Conservation (phyloP, 1,140 invertebrate species). For the Diabrotica undecimpunctata region DNA sequence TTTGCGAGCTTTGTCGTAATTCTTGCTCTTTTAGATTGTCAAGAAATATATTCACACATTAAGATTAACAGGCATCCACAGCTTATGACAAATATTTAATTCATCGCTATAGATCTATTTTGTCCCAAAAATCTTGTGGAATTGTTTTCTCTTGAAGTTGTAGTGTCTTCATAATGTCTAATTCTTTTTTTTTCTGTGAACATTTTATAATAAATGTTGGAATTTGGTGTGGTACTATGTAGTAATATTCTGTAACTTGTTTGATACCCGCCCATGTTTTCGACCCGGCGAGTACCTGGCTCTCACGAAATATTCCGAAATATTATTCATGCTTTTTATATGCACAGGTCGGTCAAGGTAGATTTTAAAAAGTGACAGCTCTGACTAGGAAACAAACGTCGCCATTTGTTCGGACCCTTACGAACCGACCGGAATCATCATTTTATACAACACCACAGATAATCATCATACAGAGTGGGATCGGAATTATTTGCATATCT, state of each 20-base stretch:
- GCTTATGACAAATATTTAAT: no score
- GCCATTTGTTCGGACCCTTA: constrained; percentile 20
- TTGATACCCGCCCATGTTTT: constrained; percentile 4
- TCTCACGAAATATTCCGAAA: constrained; percentile 16
- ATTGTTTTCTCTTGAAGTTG: no score
- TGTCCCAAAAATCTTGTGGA: no score
- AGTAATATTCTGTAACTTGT: background rate
- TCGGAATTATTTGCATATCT: constrained; percentile 4
- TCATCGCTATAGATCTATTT: no score
- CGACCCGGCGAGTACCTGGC: constrained; percentile 10
- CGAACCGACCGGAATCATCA: constrained; percentile 10
- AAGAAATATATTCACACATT: no score
- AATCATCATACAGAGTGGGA: constrained; percentile 14
- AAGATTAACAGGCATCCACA: no score
- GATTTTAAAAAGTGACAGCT: constrained; percentile 20
- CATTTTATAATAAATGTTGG: no score
- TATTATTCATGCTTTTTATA: constrained; percentile 19
- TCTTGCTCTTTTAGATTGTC: no score
- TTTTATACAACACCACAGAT: constrained; percentile 7
- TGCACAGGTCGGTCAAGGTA: constrained; percentile 17
- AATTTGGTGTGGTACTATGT: no score
- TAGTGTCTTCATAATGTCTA: no score
- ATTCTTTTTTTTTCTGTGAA: no score
- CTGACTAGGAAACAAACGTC: constrained; percentile 21
- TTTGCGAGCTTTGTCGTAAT: no score